phyloP scores from a whole-genome alignment of 1,140 invertebrate species.

The Alviniconcha marisindica region DNA sequence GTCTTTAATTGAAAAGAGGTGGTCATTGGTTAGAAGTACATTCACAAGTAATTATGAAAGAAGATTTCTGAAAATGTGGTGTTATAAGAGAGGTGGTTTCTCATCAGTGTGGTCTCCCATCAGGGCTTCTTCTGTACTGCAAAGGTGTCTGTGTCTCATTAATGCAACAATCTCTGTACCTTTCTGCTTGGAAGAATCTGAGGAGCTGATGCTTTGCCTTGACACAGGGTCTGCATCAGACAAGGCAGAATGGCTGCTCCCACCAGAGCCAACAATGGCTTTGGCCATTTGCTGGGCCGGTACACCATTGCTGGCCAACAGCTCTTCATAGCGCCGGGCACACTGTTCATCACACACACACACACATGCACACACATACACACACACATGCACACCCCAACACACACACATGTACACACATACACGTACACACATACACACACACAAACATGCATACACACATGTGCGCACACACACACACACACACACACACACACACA shows the following conservation, averaged over 20 bases:
- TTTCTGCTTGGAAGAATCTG: conserved; percentile 35
- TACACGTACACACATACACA: not conserved
- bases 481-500: conserved; percentile 7
- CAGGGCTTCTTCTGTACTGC: no score
- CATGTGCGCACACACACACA: not conserved
- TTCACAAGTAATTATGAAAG: no score
- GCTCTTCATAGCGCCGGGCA: conserved; percentile 69
- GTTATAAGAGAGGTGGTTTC: not conserved
- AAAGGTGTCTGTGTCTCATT: no score
- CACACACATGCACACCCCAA: not conserved
- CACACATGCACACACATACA: not conserved
- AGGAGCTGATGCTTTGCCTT: conserved; percentile 35
- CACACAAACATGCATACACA: not conserved
- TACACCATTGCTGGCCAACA: conserved; percentile 54
- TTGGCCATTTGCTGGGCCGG: conserved; percentile 63
- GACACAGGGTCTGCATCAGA: conserved; percentile 51
- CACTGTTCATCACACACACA: conserved; percentile 49
- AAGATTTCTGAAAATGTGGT: no score
- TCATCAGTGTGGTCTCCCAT: no score
- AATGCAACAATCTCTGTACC: conserved; percentile 38
- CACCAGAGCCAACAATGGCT: conserved; percentile 47
- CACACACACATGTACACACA: not conserved
- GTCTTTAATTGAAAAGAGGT: no score
- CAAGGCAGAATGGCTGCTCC: conserved; percentile 37
- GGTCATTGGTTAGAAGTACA: no score